phyloP scores from a whole-genome alignment of 2,113 vertebrate genomes.

The Chloropsis cyanopogon region DNA sequence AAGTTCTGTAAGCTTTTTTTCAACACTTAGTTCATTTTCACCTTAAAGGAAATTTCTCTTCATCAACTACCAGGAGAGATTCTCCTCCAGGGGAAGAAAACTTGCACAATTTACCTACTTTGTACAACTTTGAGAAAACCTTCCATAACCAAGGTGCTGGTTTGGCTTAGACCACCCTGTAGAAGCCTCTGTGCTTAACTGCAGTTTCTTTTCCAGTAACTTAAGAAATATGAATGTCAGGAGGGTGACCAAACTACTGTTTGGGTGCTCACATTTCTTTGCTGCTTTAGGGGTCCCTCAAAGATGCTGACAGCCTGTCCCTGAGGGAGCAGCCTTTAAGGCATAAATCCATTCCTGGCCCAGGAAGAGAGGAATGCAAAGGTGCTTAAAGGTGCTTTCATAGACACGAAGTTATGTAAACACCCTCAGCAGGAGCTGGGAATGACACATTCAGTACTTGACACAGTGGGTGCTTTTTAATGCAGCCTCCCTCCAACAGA shows the following conservation, averaged over 20 bases:
- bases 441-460: background rate
- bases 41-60: background rate
- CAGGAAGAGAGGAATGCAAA: background rate
- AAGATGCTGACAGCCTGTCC: background rate
- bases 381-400: background rate
- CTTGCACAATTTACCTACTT: background rate
- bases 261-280: background rate
- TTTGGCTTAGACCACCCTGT: background rate
- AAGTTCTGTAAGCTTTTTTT: background rate
- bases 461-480: background rate
- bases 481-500: background rate
- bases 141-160: background rate
- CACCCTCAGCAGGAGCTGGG: background rate
- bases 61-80: background rate
- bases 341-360: background rate
- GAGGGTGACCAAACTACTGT: background rate
- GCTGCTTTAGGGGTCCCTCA: background rate
- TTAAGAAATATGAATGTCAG: background rate
- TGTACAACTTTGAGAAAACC: background rate
- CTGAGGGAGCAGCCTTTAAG: background rate
- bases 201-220: background rate
- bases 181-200: background rate
- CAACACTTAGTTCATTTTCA: background rate
- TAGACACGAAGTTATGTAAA: background rate
- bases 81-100: background rate